Base-by-base conservation (phyloP, 2,113 vertebrate genomes). In the Elgaria multicarinata region DNA sequence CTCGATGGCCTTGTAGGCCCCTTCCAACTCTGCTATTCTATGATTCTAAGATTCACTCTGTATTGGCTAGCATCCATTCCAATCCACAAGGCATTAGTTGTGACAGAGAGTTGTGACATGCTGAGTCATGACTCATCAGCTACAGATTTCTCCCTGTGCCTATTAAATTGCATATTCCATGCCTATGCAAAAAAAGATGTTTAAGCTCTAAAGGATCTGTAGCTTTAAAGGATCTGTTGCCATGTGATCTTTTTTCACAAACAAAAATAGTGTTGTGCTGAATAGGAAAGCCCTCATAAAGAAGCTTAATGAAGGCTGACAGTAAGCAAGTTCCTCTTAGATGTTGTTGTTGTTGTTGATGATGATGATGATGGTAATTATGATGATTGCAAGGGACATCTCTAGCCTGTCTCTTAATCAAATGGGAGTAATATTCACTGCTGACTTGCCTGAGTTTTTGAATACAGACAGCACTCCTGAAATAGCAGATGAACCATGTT, bases 301-400 rank as follows among this genome's bases (percentile, higher is more conserved):
- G n/a, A 76, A 92, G 31, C 69, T 90, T 72, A 76, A 90, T 83
- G 88, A 85, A 87, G 33, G 82, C 4, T 91, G 86, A 92, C 86
- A 88, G 46, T 62, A 88, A 94, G 82, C 0, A 0, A 85, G n/a
- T 87, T 92, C 71, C 72, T 87, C n/a, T 78, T 90, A 86, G 88
- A 74, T 89, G 78, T 84, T 55, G 2, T 46, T 9, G 12, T 53
- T 53, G 12, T 0, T 62, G 44, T 79, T 58, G n/a, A 50, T 50
- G 3, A 50, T 50, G 3, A 50, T 50, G 3, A 50, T 50, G 3
- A 50, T 50, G 3, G 8, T 50, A 5, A 50, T 50, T 50, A 50
- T 50, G 3, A 50, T 0, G 55, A 50, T 79, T 58, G 66, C 44
- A 67, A 85, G 85, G 67, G 7, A 5, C 9, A 75, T 77, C 33